Evolutionary conservation across 2,888 invertebrate species (phyloP).

Genomic region (Lithophane socia): DNA sequence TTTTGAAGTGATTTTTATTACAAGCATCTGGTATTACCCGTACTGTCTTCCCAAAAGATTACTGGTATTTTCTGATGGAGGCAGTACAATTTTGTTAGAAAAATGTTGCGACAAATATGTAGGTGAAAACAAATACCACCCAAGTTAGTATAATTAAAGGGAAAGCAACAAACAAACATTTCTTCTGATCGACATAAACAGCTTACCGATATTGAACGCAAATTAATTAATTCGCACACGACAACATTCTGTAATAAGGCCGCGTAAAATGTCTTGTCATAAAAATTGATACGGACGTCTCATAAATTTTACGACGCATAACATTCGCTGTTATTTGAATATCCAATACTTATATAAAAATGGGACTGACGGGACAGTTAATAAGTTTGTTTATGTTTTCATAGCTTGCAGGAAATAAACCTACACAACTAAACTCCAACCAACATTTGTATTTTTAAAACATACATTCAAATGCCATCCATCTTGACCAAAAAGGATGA

Average conservation of each 20-base stretch:
- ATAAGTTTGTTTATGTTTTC: constrained; percentile 10
- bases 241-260: constrained; percentile 26
- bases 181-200: constrained; percentile 15
- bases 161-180: not conserved
- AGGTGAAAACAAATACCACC: not conserved
- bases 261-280: constrained; percentile 70
- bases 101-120: not conserved
- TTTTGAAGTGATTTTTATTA: not conserved
- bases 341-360: constrained; percentile 29
- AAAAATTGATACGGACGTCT: constrained; percentile 75
- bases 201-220: constrained; percentile 27
- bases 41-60: no score
- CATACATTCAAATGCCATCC: no score
- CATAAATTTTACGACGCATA: constrained; percentile 78
- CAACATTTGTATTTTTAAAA: not conserved
- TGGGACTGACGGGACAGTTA: not conserved
- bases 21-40: constrained; percentile 46
- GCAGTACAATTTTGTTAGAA: not conserved
- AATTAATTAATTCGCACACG: constrained; percentile 49
- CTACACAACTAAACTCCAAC: no score
- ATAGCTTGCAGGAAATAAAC: not conserved
- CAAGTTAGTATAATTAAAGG: not conserved
- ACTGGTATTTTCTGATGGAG: not conserved
- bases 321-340: constrained; percentile 69
- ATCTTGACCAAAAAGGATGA: not conserved